phyloP scores from a whole-genome alignment of 2,113 vertebrate genomes.

The Gadus chalcogrammus region DNA sequence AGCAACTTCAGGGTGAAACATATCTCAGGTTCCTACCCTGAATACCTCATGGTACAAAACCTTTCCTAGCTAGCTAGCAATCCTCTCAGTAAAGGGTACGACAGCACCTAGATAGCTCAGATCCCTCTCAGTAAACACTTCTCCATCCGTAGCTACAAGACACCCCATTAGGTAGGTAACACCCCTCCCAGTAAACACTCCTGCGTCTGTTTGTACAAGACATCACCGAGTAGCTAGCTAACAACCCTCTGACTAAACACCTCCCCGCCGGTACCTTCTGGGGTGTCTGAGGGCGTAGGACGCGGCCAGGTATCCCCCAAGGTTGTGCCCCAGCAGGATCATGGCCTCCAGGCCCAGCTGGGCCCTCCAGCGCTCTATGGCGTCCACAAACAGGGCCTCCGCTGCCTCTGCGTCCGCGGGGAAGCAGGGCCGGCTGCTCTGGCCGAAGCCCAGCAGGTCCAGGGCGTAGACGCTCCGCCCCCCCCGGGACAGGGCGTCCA shows the following conservation, averaged over 20 bases:
- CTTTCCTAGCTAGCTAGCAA: no score
- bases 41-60: no score
- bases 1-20: no score
- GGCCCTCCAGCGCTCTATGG: conserved; percentile 89
- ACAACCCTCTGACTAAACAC: neutral
- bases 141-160: no score
- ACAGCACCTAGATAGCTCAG: no score
- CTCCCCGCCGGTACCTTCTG: conserved; percentile 73
- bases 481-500: conserved; percentile 81
- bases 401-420: conserved; percentile 77
- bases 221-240: no score
- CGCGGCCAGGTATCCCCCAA: conserved; percentile 89
- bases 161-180: no score
- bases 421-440: conserved; percentile 87
- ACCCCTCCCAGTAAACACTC: no score
- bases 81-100: neutral
- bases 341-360: conserved; percentile 81
- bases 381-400: conserved; percentile 92
- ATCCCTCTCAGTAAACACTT: neutral
- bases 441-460: conserved; percentile 93
- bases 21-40: no score
- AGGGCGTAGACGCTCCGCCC: conserved; percentile 83
- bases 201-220: no score
- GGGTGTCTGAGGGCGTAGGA: conserved; percentile 88
- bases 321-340: conserved; percentile 92